Percentiles rank a stretch among this genome's conserved stretches.
These are phyloP conservation scores for Hephaestus fuliginosus DNA, from an alignment of 2,797 vertebrate species.

Conservation along the genomic window DNA sequence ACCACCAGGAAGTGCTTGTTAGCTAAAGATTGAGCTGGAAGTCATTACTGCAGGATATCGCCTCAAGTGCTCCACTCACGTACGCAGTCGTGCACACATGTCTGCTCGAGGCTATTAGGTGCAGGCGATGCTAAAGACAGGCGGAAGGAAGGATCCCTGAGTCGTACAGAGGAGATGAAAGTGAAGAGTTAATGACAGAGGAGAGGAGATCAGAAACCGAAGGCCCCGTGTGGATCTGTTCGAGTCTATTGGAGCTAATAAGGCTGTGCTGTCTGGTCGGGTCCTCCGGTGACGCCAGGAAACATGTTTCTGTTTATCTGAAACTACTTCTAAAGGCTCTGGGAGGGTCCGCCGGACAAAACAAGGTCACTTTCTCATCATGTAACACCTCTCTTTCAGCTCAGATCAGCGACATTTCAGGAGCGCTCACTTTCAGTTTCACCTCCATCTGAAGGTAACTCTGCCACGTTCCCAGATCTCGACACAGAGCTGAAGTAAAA, in stretches of 20 bases:
- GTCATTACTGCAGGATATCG: constrained; percentile 61
- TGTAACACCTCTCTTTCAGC: neutral
- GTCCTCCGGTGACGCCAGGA: constrained; percentile 20
- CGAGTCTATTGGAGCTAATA: constrained; percentile 41
- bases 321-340: neutral
- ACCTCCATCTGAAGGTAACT: too few relatives aligned
- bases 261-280: constrained; percentile 14
- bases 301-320: constrained; percentile 56
- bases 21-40: constrained; percentile 69
- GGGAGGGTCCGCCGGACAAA: neutral
- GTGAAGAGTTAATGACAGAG: constrained; percentile 68
- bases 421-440: too few relatives aligned
- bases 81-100: constrained; percentile 27
- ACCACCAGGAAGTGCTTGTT: constrained; percentile 59
- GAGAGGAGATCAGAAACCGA: constrained; percentile 47
- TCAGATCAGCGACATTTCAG: neutral
- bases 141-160: constrained; percentile 72
- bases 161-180: constrained; percentile 71
- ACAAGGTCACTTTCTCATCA: neutral
- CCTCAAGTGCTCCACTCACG: constrained; percentile 30
- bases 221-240: constrained; percentile 45
- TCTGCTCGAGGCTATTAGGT: constrained; percentile 43
- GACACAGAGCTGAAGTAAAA: too few relatives aligned
- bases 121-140: constrained; percentile 44
- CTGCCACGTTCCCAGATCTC: too few relatives aligned